Evolutionary conservation across 2,113 vertebrate genomes (phyloP).

Genomic region (Pterophyllum scalare): DNA sequence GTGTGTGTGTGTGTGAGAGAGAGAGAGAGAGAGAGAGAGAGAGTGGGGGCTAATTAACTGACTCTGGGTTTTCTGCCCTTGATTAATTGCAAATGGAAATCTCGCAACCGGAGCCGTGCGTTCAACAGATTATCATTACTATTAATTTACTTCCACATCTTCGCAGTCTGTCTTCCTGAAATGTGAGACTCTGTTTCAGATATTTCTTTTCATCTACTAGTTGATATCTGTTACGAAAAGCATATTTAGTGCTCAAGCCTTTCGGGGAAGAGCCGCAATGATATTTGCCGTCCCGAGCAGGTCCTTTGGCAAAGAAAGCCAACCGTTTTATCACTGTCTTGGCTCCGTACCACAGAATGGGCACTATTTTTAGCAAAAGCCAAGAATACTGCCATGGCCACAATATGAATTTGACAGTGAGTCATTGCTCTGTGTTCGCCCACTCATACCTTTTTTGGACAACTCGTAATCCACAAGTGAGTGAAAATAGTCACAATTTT

Average conservation of each 20-base stretch:
- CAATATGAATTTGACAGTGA: slow-evolving; percentile 69
- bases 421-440: slow-evolving; percentile 59
- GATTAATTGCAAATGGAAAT: slow-evolving; percentile 56
- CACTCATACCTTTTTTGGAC: slow-evolving; percentile 59
- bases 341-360: slow-evolving; percentile 50
- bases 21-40: not conserved
- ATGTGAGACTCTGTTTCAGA: not conserved
- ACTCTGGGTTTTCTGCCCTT: slow-evolving; percentile 42
- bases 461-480: slow-evolving; percentile 44
- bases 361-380: slow-evolving; percentile 69
- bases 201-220: not conserved
- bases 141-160: slow-evolving; percentile 31
- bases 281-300: slow-evolving; percentile 22
- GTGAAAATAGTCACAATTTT: slow-evolving; percentile 33
- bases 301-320: slow-evolving; percentile 48
- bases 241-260: slow-evolving; percentile 12
- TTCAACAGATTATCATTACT: slow-evolving; percentile 65
- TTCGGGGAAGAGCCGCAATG: slow-evolving; percentile 15
- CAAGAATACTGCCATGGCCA: slow-evolving; percentile 63
- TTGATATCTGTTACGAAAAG: not conserved
- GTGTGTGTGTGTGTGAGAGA: too few relatives aligned
- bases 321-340: slow-evolving; percentile 65
- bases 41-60: slow-evolving; percentile 50
- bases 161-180: not conserved
- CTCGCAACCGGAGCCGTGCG: slow-evolving; percentile 27